A percentile compares a stretch with the other conserved stretches of the same genome.
phyloP scores from a whole-genome alignment of 2,113 vertebrate genomes.

The Lathamus discolor region DNA sequence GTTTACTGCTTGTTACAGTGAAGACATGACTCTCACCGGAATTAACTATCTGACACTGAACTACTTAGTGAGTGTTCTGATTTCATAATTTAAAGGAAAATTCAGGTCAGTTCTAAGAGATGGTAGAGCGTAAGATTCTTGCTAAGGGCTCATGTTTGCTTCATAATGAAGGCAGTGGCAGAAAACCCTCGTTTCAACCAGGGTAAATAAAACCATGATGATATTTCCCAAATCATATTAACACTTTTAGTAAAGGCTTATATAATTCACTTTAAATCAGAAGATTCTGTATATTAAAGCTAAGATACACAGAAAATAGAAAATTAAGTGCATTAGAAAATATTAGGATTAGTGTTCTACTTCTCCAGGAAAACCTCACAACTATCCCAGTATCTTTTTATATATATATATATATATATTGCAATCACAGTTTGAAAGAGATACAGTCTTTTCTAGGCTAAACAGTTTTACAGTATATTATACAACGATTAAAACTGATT shows the following conservation, averaged over 20 bases:
- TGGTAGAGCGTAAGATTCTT: not conserved
- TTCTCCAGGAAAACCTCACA: not conserved
- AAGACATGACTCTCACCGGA: not conserved
- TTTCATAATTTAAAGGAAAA: not conserved
- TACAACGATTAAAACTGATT: not conserved
- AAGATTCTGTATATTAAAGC: not conserved
- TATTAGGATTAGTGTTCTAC: not conserved
- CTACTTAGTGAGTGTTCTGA: not conserved
- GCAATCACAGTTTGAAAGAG: not conserved
- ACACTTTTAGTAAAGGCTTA: not conserved
- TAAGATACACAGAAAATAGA: not conserved
- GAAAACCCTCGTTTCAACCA: not conserved
- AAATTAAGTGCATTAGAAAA: not conserved
- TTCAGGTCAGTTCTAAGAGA: not conserved
- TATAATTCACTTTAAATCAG: not conserved
- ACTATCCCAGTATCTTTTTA: not conserved
- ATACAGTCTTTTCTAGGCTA: not conserved
- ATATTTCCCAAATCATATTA: not conserved
- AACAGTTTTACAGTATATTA: not conserved
- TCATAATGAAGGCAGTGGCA: not conserved
- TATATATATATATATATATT: not conserved
- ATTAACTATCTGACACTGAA: not conserved
- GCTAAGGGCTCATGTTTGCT: not conserved
- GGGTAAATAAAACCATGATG: accelerated
- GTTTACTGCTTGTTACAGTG: not conserved